Conservation (phyloP, 2,797 vertebrate genomes). For the Lithobates sylvaticus region DNA sequence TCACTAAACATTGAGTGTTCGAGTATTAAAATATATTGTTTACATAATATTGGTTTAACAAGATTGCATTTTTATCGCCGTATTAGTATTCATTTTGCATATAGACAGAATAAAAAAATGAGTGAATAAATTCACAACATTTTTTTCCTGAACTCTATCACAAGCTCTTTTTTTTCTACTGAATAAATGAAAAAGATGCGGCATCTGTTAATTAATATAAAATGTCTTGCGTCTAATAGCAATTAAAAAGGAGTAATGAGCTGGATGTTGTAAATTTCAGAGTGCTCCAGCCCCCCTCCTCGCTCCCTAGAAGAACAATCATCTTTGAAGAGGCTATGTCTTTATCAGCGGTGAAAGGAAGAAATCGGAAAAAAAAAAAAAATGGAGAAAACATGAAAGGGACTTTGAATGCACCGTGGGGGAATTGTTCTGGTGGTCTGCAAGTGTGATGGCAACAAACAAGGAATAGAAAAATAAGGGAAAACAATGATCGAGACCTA, state of each 20-base stretch:
- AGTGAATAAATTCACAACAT: slow-evolving; percentile 20
- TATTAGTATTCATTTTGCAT: not conserved
- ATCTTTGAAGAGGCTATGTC: slow-evolving; percentile 43
- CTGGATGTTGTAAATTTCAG: slow-evolving; percentile 48
- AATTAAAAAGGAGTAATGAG: slow-evolving; percentile 54
- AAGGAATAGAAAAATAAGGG: slow-evolving; percentile 15
- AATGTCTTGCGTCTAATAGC: slow-evolving; percentile 45
- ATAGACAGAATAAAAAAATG: not conserved
- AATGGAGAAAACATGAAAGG: slow-evolving; percentile 37
- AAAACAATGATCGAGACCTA: slow-evolving; percentile 27
- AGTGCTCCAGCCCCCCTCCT: slow-evolving; percentile 25
- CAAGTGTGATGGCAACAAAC: slow-evolving; percentile 46
- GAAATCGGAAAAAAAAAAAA: not conserved
- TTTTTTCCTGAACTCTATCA: slow-evolving; percentile 14
- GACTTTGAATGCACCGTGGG: slow-evolving; percentile 22
- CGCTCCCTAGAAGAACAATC: slow-evolving; percentile 16
- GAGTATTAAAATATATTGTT: too few species aligned
- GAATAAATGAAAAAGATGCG: slow-evolving; percentile 34
- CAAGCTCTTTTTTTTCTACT: slow-evolving; percentile 18
- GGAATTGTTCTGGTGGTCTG: slow-evolving; percentile 45
- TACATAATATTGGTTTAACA: too few species aligned
- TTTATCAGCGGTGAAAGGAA: slow-evolving; percentile 32
- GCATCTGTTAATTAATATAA: slow-evolving; percentile 51
- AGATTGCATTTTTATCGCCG: not conserved
- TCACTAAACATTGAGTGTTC: too few species aligned